These are phyloP conservation scores for Engystomops pustulosus DNA, from an alignment of 2,113 vertebrate genomes.

Conservation along the genomic window DNA sequence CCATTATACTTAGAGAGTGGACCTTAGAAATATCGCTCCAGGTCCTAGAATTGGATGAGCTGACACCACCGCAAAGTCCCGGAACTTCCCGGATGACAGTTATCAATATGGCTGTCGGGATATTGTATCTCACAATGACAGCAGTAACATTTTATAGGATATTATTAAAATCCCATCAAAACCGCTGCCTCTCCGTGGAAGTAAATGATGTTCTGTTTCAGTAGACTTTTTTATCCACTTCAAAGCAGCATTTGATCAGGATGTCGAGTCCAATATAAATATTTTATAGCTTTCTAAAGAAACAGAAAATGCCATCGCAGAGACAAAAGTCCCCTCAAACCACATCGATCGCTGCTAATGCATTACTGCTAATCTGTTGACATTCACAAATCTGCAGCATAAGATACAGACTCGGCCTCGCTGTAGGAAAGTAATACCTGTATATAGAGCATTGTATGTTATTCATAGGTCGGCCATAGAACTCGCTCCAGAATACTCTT, in stretches of 20 bases:
- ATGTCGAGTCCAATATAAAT: conserved; percentile 46
- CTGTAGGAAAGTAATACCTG: background rate
- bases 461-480: no score
- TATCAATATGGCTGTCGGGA: background rate
- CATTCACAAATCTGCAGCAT: conserved; percentile 22
- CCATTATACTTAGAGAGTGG: background rate
- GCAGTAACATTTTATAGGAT: background rate
- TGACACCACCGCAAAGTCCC: background rate
- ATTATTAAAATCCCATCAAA: background rate
- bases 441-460: no score
- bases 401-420: background rate
- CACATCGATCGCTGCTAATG: conserved; percentile 42
- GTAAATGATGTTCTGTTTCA: background rate
- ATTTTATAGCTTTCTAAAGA: conserved; percentile 38
- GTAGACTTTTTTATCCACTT: conserved; percentile 5
- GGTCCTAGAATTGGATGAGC: background rate
- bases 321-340: conserved; percentile 41
- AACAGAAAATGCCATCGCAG: conserved; percentile 40
- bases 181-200: background rate
- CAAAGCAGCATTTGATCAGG: conserved; percentile 30
- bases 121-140: background rate
- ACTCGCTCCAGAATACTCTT: no score
- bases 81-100: background rate
- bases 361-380: conserved; percentile 28
- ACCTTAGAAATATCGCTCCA: no score